These are phyloP conservation scores for Astropecten irregularis DNA, from an alignment of 53 echinoderm and acorn worm species.

Conservation along the genomic window DNA sequence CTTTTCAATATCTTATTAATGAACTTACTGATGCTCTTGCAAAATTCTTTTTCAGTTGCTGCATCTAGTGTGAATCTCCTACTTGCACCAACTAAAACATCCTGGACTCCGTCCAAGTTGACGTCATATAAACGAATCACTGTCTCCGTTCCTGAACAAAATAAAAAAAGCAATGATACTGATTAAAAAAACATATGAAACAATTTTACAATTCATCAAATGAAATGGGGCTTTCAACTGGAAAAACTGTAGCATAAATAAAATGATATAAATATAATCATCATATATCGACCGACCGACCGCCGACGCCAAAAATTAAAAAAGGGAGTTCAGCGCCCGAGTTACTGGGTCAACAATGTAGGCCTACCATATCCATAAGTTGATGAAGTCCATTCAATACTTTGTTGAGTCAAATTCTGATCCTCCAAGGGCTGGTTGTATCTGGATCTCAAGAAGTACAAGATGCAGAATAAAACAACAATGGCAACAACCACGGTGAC, in stretches of 20 bases:
- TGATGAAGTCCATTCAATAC: slow-evolving; percentile 2
- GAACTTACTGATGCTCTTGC: slow-evolving; percentile 10
- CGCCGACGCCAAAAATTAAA: too few relatives aligned
- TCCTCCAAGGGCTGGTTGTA: not conserved
- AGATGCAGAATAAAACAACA: not conserved
- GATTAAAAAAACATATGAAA: not conserved
- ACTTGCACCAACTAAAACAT: slow-evolving; percentile 63
- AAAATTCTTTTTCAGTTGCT: not conserved
- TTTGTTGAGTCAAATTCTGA: not conserved
- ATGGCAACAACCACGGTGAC: not conserved
- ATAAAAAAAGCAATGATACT: not conserved
- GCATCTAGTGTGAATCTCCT: not conserved
- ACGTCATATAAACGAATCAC: slow-evolving; percentile 68
- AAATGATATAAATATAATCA: too few relatives aligned
- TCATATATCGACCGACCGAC: too few relatives aligned
- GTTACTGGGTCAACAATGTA: too few relatives aligned
- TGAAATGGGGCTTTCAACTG: too few relatives aligned
- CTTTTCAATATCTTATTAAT: too few relatives aligned
- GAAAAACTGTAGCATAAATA: too few relatives aligned
- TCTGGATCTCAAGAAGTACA: slow-evolving; percentile 8
- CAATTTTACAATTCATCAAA: not conserved
- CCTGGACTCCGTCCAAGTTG: slow-evolving; percentile 68
- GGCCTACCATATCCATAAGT: slow-evolving; percentile 10
- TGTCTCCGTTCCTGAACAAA: slow-evolving; percentile 35
- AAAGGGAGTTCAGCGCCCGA: too few relatives aligned